Conservation (phyloP, 2,888 invertebrate genomes). For the Enchytraeus crypticus region DNA sequence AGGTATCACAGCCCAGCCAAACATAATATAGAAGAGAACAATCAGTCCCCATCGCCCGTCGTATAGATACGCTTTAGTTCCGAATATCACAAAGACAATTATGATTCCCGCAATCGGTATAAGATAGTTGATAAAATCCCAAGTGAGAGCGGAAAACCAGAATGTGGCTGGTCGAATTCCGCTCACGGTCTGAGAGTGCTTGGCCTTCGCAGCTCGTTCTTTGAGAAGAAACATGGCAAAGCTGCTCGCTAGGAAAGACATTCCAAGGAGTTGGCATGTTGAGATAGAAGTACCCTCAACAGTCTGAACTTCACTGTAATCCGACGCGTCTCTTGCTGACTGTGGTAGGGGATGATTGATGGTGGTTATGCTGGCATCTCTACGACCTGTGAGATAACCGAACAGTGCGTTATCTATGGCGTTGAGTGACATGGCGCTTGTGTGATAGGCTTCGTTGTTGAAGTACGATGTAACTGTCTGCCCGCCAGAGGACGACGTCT, state of each 20-base stretch:
- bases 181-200: constrained; percentile 45
- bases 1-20: constrained; percentile 59
- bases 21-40: constrained; percentile 54
- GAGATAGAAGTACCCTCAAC: constrained; percentile 16
- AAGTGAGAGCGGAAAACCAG: constrained; percentile 49
- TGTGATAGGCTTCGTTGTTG: constrained; percentile 71
- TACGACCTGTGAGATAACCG: constrained; percentile 12
- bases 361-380: constrained; percentile 49
- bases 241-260: constrained; percentile 48
- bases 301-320: constrained; percentile 4
- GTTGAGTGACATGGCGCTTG: constrained; percentile 61
- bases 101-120: constrained; percentile 42
- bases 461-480: background rate
- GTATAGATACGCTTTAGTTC: constrained; percentile 36
- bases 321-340: constrained; percentile 3
- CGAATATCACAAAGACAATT: constrained; percentile 43
- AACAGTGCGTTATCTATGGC: constrained; percentile 32
- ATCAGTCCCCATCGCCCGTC: constrained; percentile 27
- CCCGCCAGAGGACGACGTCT: background rate
- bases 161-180: constrained; percentile 47
- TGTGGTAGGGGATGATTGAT: constrained; percentile 62
- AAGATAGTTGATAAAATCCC: constrained; percentile 49
- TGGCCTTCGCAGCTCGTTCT: constrained; percentile 56
- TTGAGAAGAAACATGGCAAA: constrained; percentile 54
- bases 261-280: constrained; percentile 30